Evolutionary conservation across 2,888 invertebrate genomes (phyloP), one percentile per base, ranked within the genome.

Genomic region (Torymus auratus): DNA sequence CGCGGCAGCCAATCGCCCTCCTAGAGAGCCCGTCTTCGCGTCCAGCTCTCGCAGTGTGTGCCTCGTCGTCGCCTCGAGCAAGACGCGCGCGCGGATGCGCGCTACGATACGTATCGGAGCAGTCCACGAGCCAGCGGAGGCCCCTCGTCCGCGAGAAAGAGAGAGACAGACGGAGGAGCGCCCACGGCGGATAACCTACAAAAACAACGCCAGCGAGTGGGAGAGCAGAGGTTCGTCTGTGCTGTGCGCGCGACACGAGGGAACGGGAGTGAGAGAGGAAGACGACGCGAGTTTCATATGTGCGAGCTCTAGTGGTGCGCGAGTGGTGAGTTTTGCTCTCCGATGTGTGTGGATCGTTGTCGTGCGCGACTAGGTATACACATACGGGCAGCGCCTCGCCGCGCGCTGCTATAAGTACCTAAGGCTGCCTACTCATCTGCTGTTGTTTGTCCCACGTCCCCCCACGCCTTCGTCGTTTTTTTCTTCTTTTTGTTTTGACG

Each of bases 1-100:
- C 84, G 85, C 85, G 85, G 85, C 84, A 83, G 85, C 85, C 83
- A 86, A 84, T 86, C 86, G 84, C 82, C 64, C 17, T 64, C 72
- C 52, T 62, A n/a, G 28, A 28, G 28, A 28, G 28, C 28, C 28
- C 28, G 28, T 28, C 65, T 15, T 15, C 28, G 50, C 62, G 62
- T 61, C 17, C 28, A 28, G 3, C 3, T 3, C 14, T 64, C 41
- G 41, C 15, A 10, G n/a, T 13, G 20, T 28, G 20, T 23, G 52
- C 55, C 53, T 69, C 55, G 53, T n/a, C 23, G 14, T 28, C 23
- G 55, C 20, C 1, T 5, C 7, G 13, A 50, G 41, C 64, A 20
- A 13, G 17, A 17, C 11, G 23, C 62, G 72, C 52, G 28, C 62
- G 17, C 68, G 62, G 28, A 23, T 52, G 67, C 56, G 53, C 56